phyloP scores from a whole-genome alignment of 2,888 invertebrate genomes.

The Calliopum simillimum region DNA sequence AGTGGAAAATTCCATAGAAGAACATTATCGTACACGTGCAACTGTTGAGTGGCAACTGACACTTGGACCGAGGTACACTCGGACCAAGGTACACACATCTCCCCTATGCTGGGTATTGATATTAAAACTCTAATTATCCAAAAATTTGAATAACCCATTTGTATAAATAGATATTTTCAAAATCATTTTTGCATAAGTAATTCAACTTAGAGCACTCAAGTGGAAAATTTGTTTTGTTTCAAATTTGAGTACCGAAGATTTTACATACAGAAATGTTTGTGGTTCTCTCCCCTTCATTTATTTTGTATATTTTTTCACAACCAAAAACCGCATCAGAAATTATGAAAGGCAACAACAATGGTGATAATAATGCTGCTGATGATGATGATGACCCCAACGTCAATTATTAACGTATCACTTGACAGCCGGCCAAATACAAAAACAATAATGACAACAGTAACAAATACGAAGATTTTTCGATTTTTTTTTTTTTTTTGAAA shows the following conservation, averaged over 20 bases:
- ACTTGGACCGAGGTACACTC: too few relatives aligned
- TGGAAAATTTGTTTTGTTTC: conserved; percentile 25
- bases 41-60: too few relatives aligned
- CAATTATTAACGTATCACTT: conserved; percentile 66
- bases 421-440: conserved; percentile 48
- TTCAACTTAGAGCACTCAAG: conserved; percentile 2
- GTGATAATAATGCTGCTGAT: conserved; percentile 22
- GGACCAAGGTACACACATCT: too few relatives aligned
- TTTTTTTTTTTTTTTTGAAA: not conserved
- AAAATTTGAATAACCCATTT: too few relatives aligned
- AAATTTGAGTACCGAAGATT: not conserved
- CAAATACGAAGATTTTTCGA: not conserved
- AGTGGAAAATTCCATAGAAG: too few relatives aligned
- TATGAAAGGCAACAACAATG: conserved; percentile 33
- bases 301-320: too few relatives aligned
- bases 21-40: too few relatives aligned
- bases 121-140: too few relatives aligned
- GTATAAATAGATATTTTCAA: too few relatives aligned
- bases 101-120: too few relatives aligned
- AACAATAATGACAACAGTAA: conserved; percentile 25
- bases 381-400: conserved; percentile 58
- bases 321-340: conserved; percentile 41
- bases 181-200: too few relatives aligned
- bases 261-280: not conserved
- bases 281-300: too few relatives aligned